These are phyloP conservation scores for Parus major DNA, from an alignment of 2,113 vertebrate species.

Conservation along the genomic window DNA sequence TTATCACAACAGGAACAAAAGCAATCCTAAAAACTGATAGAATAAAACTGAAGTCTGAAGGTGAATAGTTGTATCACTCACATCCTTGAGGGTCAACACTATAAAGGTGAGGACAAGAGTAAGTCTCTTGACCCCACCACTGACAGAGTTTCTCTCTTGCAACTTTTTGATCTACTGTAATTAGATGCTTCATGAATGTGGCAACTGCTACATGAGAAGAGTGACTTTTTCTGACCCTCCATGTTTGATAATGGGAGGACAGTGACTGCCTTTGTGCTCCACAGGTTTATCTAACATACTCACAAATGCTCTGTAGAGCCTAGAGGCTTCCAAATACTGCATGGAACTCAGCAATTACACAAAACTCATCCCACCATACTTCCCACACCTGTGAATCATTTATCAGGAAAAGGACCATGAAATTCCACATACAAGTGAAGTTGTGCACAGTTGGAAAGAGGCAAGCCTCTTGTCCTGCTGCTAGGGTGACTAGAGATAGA, in stretches of 20 bases:
- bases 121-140: not conserved
- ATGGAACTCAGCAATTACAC: not conserved
- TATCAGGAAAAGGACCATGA: not conserved
- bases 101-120: not conserved
- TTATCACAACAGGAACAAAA: not conserved
- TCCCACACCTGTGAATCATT: not conserved
- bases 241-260: not conserved
- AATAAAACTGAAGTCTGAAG: not conserved
- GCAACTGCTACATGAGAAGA: not conserved
- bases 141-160: not conserved
- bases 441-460: not conserved
- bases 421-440: not conserved
- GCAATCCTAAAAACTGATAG: not conserved
- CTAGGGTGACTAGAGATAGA: not conserved
- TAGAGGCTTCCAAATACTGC: not conserved
- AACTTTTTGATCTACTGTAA: not conserved
- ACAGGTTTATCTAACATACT: not conserved
- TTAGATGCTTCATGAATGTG: not conserved
- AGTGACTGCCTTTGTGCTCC: not conserved
- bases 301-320: not conserved
- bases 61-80: not conserved
- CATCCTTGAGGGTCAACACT: not conserved
- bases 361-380: not conserved
- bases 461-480: not conserved
- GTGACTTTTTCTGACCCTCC: not conserved